Evolutionary conservation across 2,797 vertebrate species (phyloP).

Genomic region (Periparus ater): DNA sequence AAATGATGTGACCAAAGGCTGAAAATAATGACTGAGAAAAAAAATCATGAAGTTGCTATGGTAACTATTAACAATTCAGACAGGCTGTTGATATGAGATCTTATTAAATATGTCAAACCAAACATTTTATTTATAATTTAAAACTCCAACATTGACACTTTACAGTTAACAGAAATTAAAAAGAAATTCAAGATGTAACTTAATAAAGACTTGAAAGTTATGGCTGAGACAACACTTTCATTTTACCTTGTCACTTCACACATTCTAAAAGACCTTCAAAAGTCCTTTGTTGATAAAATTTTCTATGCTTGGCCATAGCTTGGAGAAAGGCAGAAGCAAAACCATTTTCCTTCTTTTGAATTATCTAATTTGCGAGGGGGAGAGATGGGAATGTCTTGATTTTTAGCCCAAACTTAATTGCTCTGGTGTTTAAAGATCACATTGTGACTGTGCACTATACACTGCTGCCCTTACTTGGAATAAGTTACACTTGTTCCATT

Average conservation of each 20-base stretch:
- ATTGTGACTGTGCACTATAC: neutral
- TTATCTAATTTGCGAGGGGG: neutral
- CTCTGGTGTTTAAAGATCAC: neutral
- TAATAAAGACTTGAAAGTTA: constrained; percentile 10
- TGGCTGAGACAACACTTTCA: neutral
- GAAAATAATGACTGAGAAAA: constrained; percentile 45
- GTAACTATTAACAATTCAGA: constrained; percentile 59
- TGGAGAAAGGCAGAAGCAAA: constrained; percentile 16
- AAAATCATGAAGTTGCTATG: constrained; percentile 54
- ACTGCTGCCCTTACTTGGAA: neutral
- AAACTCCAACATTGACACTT: constrained; percentile 1
- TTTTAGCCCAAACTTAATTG: neutral
- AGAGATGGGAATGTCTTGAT: neutral
- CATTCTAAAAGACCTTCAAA: neutral
- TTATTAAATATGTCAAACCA: constrained; percentile 56
- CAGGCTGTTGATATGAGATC: constrained; percentile 57
- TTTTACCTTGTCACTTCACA: neutral
- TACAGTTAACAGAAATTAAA: constrained; percentile 40
- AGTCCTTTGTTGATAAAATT: neutral
- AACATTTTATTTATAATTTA: constrained; percentile 61
- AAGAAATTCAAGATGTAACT: constrained; percentile 27
- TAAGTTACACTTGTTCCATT: neutral
- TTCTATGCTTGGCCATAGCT: neutral
- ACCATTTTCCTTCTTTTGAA: neutral
- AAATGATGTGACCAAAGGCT: constrained; percentile 53